Percentiles rank a stretch among this genome's conserved stretches.
phyloP scores from a whole-genome alignment of 2,113 vertebrate genomes.

The Arizona elegans region DNA sequence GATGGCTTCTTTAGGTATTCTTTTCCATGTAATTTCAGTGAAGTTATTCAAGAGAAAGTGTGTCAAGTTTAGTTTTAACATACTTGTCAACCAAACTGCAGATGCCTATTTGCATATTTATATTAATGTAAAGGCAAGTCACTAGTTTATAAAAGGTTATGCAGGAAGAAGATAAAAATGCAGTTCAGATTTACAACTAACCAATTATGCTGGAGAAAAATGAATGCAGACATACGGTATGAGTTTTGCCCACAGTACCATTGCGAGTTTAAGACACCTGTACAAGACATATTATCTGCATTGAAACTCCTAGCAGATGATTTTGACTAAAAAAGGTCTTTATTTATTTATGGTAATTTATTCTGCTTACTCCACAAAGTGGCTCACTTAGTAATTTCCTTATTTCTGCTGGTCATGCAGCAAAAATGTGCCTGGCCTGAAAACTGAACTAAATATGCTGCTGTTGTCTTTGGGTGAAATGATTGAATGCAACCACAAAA shows the following conservation, averaged over 20 bases:
- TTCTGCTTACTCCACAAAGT: background rate
- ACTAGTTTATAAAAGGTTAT: background rate
- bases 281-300: background rate
- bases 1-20: background rate
- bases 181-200: background rate
- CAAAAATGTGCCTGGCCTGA: background rate
- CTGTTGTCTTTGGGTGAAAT: background rate
- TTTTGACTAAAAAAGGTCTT: background rate
- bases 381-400: background rate
- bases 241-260: background rate
- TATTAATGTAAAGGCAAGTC: background rate
- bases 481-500: background rate
- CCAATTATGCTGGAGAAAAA: background rate
- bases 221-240: background rate
- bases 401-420: background rate
- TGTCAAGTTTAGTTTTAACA: background rate
- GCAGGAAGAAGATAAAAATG: background rate
- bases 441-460: background rate
- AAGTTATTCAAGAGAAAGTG: background rate
- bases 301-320: background rate
- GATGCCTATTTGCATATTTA: background rate
- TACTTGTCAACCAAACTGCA: background rate
- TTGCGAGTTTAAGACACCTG: background rate
- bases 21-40: background rate
- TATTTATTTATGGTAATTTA: background rate